Evolutionary conservation across 2,888 invertebrate genomes (phyloP).

Genomic region (Carabus problematicus): DNA sequence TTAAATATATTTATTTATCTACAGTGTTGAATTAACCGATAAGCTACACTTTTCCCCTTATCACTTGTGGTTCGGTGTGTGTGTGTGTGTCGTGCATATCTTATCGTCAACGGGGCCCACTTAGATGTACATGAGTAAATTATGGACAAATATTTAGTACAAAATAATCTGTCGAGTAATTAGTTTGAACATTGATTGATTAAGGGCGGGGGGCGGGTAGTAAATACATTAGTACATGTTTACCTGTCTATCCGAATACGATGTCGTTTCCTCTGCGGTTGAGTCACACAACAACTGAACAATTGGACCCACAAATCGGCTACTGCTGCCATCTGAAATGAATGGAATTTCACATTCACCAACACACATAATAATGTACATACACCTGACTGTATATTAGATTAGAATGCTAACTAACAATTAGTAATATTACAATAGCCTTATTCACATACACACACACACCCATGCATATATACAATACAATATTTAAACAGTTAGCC

Average conservation of each 20-base stretch:
- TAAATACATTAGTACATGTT: background rate
- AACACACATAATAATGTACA: background rate
- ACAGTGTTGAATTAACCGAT: no score
- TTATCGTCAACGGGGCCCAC: no score
- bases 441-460: background rate
- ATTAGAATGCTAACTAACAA: background rate
- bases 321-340: conserved; percentile 63
- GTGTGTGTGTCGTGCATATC: no score
- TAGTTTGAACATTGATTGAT: no score
- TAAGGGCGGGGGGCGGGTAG: no score
- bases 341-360: background rate
- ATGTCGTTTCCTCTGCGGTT: conserved; percentile 77
- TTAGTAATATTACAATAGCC: background rate
- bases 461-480: background rate
- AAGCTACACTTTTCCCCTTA: no score
- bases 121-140: no score
- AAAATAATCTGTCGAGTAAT: no score
- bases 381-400: background rate
- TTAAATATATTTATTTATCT: no score
- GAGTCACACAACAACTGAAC: conserved; percentile 89
- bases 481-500: background rate
- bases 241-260: conserved; percentile 77
- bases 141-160: no score
- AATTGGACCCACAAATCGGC: conserved; percentile 88
- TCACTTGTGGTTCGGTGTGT: no score